Evolutionary conservation across 2,113 vertebrate species (phyloP), one percentile per base, ranked within the genome.

Genomic region (Tilapia sparmanii): DNA sequence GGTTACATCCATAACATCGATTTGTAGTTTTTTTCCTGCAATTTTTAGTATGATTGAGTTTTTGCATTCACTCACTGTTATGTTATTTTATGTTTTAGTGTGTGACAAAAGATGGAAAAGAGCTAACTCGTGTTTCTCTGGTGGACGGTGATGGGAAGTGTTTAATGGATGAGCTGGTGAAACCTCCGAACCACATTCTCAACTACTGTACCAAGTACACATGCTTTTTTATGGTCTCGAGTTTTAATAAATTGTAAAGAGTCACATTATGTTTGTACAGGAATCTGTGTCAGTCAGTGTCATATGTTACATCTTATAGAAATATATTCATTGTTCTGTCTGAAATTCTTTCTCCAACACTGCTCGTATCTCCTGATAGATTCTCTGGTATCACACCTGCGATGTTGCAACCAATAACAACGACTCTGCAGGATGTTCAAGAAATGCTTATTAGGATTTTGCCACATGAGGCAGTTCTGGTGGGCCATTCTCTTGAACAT

Each of bases 311-410:
- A 55, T 8, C 52, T 57, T 57, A 55, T 2, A 57, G 79, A 15
- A 24, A 57, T 29, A 78, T 52, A n/a, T 24, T 53, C 40, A 73
- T 35, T 53, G 76, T 80, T 53, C 78, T 24, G 52, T 55, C 68
- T 47, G 24, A 47, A 45, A 31, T 50, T 31, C 53, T 29, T 31
- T 63, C 15, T 12, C 73, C 55, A 18, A 4, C 18, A 3, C 47
- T 26, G 33, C 78, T 11, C 3, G 10, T 40, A 5, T 24, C 13
- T 47, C 29, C 86, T 84, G 86, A 81, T 85, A 99, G 98, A 88
- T 99, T 97, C 91, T 99, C 98, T 15, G 98, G 98, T 66, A 96
- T 99, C 89, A 99, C 97, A 1, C 93, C 85, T 31, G 89, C 93
- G 5, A 97, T 98, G 94, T 93, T 99, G 81, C 89, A 68, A 24